Evolutionary conservation across 2,113 vertebrate genomes (phyloP), one percentile per base, ranked within the genome.

Genomic region (Fregetta grallaria): DNA sequence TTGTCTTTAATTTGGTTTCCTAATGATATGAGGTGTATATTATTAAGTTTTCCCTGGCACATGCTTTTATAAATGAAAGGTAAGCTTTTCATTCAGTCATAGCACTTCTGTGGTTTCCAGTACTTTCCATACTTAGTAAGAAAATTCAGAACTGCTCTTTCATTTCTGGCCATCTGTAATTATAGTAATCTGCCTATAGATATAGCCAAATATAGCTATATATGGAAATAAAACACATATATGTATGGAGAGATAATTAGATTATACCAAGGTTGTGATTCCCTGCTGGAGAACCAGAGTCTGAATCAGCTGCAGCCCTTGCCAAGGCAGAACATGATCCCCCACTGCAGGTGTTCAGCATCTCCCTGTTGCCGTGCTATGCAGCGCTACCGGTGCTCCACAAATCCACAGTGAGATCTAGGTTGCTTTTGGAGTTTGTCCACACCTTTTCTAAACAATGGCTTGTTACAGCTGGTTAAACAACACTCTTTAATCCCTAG

Each of bases 351-450:
- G 91, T 93, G 92, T 74, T 83, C 50, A 58, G 79, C 72, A 84
- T 71, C 67, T 74, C 85, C 11, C 32, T 50, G 6, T 62, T 80
- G 59, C 50, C 72, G 42, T 26, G 3, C 72, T 73, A 3, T 0
- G 15, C 32, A 65, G 32, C 0, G 0, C 92, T 93, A 56, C 75
- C 1, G 2, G 49, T 5, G 34, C 83, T 83, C 55, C 65, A 36
- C 73, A 85, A 78, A 75, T 29, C 88, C 53, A 16, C 21, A 50
- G 38, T 70, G 78, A 90, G 44, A 65, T 52, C 71, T 61, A 58
- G 78, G 66, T 73, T 90, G 75, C n/a, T 90, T 79, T 88, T 94
- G 88, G 88, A 93, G 79, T 94, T 91, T 88, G 44, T 88, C 85
- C 86, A 89, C 85, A 86, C 86, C 78, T 95, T 95, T 94, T 90